These are phyloP conservation scores for Rotaria macrura DNA, from an alignment of 2,888 invertebrate genomes.

Conservation along the genomic window DNA sequence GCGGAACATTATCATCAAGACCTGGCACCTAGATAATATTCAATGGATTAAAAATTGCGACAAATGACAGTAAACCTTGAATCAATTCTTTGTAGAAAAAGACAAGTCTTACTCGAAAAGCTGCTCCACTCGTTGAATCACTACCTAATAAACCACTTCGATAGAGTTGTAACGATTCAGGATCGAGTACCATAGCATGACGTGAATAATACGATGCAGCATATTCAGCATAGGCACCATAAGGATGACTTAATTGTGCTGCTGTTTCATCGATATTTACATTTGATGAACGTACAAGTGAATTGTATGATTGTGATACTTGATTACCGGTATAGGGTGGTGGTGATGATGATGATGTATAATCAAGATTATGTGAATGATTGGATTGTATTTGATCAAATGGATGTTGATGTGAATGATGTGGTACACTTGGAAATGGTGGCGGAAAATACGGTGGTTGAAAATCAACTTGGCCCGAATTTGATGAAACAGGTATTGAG, in stretches of 20 bases:
- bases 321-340: background rate
- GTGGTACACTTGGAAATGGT: background rate
- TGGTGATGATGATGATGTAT: background rate
- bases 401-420: constrained; percentile 10
- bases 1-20: background rate
- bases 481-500: background rate
- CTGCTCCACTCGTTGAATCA: background rate
- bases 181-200: constrained; percentile 19
- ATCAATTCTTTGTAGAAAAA: too few relatives aligned
- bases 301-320: background rate
- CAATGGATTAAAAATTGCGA: too few relatives aligned
- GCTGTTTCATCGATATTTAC: background rate
- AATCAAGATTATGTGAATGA: constrained; percentile 19
- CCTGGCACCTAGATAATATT: background rate
- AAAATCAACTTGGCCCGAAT: background rate
- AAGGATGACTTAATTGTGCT: constrained; percentile 14
- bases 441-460: constrained; percentile 25
- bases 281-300: background rate
- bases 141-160: constrained; percentile 26
- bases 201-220: constrained; percentile 30
- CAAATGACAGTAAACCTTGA: too few relatives aligned
- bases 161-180: constrained; percentile 24
- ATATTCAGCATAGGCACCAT: constrained; percentile 29
- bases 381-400: constrained; percentile 17
- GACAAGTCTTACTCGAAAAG: background rate